Conservation (phyloP, 1,140 invertebrate genomes). For the Catajapyx aquilonaris region DNA sequence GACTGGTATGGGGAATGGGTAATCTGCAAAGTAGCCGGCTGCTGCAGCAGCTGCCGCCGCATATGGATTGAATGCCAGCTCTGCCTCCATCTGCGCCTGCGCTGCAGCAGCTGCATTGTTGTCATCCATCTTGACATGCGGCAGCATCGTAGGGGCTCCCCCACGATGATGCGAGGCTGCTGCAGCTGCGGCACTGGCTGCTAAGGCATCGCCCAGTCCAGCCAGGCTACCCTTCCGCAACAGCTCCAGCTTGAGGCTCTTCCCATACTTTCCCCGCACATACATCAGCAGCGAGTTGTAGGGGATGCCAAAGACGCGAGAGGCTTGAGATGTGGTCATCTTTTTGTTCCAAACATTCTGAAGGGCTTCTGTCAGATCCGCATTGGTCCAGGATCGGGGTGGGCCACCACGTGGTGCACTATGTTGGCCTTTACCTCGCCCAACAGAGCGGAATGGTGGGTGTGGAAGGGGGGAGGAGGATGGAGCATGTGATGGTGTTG, state of each 20-base stretch:
- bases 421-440: conserved; percentile 64
- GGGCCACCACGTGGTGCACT: conserved; percentile 68
- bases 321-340: conserved; percentile 75
- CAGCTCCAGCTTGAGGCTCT: conserved; percentile 9
- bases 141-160: too few species aligned
- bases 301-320: conserved; percentile 12
- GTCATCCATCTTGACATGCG: too few species aligned
- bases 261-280: conserved; percentile 12
- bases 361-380: conserved; percentile 64
- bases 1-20: conserved; percentile 8
- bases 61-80: background rate
- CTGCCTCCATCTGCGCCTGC: background rate
- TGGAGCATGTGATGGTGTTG: conserved; percentile 3
- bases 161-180: too few species aligned
- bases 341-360: conserved; percentile 84
- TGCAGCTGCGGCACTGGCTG: conserved; percentile 3
- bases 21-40: conserved; percentile 7
- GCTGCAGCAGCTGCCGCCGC: too few species aligned
- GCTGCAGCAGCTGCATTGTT: background rate
- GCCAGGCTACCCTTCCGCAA: conserved; percentile 10
- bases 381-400: conserved; percentile 73
- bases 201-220: conserved; percentile 9
- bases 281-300: conserved; percentile 14
- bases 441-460: conserved; percentile 24
- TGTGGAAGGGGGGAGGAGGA: conserved; percentile 7